Conservation (phyloP, 2,797 vertebrate species). For the Uromys caudimaculatus region DNA sequence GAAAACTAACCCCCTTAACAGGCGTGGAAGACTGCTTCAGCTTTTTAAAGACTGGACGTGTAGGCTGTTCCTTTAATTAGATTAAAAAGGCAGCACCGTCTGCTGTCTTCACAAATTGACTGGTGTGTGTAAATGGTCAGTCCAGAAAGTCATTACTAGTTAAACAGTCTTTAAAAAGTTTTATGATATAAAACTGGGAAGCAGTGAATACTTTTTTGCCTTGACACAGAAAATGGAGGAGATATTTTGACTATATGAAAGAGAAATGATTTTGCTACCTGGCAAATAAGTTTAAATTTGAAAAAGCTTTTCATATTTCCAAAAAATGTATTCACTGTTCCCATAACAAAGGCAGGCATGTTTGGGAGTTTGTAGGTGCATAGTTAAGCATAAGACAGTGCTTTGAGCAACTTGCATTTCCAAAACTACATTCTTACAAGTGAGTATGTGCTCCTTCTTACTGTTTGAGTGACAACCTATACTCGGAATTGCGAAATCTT, state of each 20-base stretch:
- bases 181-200: constrained; percentile 77
- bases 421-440: constrained; percentile 79
- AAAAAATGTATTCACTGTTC: constrained; percentile 89
- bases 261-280: constrained; percentile 58
- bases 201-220: constrained; percentile 88
- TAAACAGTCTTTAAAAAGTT: constrained; percentile 90
- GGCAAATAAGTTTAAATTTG: constrained; percentile 60
- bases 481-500: constrained; percentile 72
- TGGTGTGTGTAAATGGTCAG: neutral
- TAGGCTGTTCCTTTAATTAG: constrained; percentile 27
- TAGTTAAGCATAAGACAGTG: constrained; percentile 71
- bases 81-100: neutral
- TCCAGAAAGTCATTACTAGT: constrained; percentile 13
- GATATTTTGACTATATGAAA: constrained; percentile 47
- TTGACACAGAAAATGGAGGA: constrained; percentile 22
- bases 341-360: constrained; percentile 86
- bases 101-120: neutral
- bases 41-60: constrained; percentile 90
- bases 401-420: constrained; percentile 80
- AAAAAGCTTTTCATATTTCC: constrained; percentile 49
- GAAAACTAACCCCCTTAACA: constrained; percentile 86
- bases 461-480: constrained; percentile 78
- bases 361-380: constrained; percentile 76
- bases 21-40: constrained; percentile 78
- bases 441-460: constrained; percentile 83